phyloP scores from a whole-genome alignment of 2,888 invertebrate genomes.

The Theretra japonica region DNA sequence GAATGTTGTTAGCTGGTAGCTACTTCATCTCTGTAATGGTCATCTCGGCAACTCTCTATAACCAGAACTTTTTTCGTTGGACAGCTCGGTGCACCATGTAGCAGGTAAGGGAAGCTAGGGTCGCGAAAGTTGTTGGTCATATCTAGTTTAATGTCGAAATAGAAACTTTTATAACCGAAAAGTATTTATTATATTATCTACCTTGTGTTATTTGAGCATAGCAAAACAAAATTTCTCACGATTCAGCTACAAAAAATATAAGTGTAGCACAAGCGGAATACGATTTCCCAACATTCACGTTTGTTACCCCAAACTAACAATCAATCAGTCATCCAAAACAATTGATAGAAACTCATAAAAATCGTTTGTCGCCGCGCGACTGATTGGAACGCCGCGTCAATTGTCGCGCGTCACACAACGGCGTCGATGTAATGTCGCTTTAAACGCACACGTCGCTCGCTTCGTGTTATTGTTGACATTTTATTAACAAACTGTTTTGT shows the following conservation, averaged over 20 bases:
- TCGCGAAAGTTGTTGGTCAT: too few species aligned
- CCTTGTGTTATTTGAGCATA: too few species aligned
- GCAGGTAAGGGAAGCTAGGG: too few species aligned
- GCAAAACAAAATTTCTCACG: neutral
- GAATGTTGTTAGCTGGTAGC: too few species aligned
- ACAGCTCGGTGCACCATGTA: too few species aligned
- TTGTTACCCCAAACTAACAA: slow-evolving; percentile 25
- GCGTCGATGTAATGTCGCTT: slow-evolving; percentile 43
- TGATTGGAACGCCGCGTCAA: slow-evolving; percentile 34
- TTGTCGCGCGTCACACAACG: slow-evolving; percentile 12
- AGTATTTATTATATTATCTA: too few species aligned
- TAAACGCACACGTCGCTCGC: slow-evolving; percentile 37
- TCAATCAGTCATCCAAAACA: slow-evolving; percentile 18
- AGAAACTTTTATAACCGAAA: too few species aligned
- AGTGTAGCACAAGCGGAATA: neutral
- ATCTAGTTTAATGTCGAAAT: too few species aligned
- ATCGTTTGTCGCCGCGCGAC: slow-evolving; percentile 36
- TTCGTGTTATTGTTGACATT: slow-evolving; percentile 40
- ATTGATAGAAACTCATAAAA: slow-evolving; percentile 26
- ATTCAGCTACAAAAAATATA: neutral
- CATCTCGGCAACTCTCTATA: too few species aligned
- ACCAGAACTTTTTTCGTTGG: too few species aligned
- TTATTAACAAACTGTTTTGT: slow-evolving; percentile 29
- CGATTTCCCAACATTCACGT: neutral
- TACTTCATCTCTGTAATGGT: too few species aligned